Base-by-base conservation (phyloP, 2,113 vertebrate genomes). In the Callipepla californica region DNA sequence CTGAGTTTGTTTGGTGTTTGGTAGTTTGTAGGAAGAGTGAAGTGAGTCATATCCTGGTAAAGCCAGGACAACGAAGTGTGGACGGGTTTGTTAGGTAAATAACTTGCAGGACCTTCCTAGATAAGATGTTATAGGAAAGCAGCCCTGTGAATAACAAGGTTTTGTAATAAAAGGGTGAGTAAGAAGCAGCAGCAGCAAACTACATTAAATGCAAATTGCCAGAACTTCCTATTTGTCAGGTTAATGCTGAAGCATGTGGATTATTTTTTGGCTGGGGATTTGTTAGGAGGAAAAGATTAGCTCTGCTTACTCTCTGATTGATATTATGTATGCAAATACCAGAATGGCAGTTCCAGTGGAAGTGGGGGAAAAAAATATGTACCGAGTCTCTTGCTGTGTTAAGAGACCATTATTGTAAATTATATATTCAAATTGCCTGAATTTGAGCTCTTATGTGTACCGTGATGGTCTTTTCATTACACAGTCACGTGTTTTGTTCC, bases 1-100 rank as follows among this genome's bases (percentile, higher is more conserved):
- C 75, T 80, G 69, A 72, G 84, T 73, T 76, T 38, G 25, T 85
- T 95, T 96, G 74, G 87, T 78, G 67, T 82, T 59, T 50, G 65
- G 68, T 25, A 61, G 76, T 26, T 63, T 45, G 58, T 82, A 68
- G 44, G 44, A 57, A 80, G 75, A 87, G 70, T 61, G 42, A 94
- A 48, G 51, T 97, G 95, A 97, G 83, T 97, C 95, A 96, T 74
- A 93, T 94, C 91, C 95, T 90, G 93, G 79, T 85, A 85, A 77
- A 95, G 80, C 92, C 85, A 82, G 90, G 85, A 72, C 96, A 95
- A 91, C 89, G 6, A 57, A 93, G 78, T 87, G 89, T 62, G 93
- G 94, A 73, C 78, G 61, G 36, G 78, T 87, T 93, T 86, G 81
- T 89, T 96, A 88, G 89, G 87, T 96, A 95, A 96, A 96, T 95